Evolutionary conservation across 2,797 vertebrate species (phyloP).

Genomic region (Salarias fasciatus): DNA sequence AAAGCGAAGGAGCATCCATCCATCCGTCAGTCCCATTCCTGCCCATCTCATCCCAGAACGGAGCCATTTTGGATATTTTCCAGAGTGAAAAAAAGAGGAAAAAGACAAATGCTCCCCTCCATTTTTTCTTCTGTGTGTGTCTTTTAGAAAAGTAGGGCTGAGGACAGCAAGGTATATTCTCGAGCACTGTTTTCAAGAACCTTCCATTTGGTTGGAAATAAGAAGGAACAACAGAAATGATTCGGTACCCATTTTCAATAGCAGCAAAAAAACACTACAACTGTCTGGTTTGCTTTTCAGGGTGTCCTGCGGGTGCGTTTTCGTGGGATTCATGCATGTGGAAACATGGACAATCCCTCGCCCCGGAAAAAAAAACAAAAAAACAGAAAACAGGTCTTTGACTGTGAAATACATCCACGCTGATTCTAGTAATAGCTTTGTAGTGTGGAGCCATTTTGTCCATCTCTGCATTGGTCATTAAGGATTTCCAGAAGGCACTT

Average conservation of each 20-base stretch:
- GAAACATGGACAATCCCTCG: conserved; percentile 68
- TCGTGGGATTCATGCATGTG: too few species aligned
- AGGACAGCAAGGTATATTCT: conserved; percentile 76
- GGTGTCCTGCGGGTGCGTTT: conserved; percentile 57
- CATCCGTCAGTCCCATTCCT: conserved; percentile 60
- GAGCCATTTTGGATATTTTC: conserved; percentile 34
- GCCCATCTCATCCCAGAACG: conserved; percentile 46
- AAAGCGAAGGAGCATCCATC: conserved; percentile 61
- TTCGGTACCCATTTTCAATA: conserved; percentile 77
- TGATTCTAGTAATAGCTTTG: conserved; percentile 75
- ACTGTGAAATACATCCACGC: conserved; percentile 75
- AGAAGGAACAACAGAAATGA: conserved; percentile 48
- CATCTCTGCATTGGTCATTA: conserved; percentile 93
- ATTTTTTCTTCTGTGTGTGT: conserved; percentile 1
- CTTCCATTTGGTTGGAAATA: conserved; percentile 75
- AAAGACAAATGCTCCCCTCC: conserved; percentile 51
- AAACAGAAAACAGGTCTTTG: conserved; percentile 64
- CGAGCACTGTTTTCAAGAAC: conserved; percentile 79
- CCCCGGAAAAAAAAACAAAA: too few species aligned
- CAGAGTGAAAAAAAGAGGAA: conserved; percentile 42
- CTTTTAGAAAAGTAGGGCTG: conserved; percentile 43
- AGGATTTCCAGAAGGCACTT: conserved; percentile 99
- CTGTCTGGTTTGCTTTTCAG: conserved; percentile 67
- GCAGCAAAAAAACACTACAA: conserved; percentile 81
- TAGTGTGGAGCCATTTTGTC: conserved; percentile 86